A percentile compares a stretch with the other conserved stretches of the same genome.
These are phyloP conservation scores for Rhopalosiphum maidis DNA, from an alignment of 1,140 invertebrate genomes.

Conservation along the genomic window DNA sequence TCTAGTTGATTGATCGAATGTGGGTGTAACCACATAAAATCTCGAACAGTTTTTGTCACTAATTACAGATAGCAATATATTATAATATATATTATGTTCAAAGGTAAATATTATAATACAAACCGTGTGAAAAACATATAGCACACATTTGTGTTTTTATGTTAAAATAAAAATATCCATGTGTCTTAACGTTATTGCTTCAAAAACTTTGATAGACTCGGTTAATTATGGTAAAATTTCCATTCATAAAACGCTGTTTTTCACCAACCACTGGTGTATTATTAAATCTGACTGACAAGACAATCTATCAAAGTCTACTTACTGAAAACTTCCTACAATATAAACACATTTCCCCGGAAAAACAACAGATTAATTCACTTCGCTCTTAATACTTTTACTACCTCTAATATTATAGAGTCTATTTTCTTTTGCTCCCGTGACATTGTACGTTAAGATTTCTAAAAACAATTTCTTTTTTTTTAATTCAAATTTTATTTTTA, in stretches of 20 bases:
- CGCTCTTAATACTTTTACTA: slow-evolving; percentile 26
- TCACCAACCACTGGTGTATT: slow-evolving; percentile 28
- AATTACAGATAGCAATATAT: background rate
- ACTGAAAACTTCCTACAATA: slow-evolving; percentile 42
- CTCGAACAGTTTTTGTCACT: background rate
- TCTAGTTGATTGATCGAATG: slow-evolving; percentile 47
- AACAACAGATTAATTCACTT: slow-evolving; percentile 56
- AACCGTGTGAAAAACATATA: background rate
- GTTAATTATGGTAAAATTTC: slow-evolving; percentile 41
- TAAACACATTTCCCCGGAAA: slow-evolving; percentile 45
- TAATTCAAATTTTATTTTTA: background rate
- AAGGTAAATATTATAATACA: background rate
- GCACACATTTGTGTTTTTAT: background rate
- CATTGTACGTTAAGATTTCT: background rate
- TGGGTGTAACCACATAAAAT: slow-evolving; percentile 45
- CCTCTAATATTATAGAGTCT: background rate
- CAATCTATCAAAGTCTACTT: slow-evolving; percentile 57
- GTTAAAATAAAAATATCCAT: background rate
- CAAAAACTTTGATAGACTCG: slow-evolving; percentile 31
- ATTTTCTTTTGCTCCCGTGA: background rate
- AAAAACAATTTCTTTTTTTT: background rate
- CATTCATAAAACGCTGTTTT: slow-evolving; percentile 49
- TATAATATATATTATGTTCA: background rate
- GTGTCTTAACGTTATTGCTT: background rate
- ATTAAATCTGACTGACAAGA: slow-evolving; percentile 53